Conservation (phyloP, 2,797 vertebrate species). For the Scarus forsteni region DNA sequence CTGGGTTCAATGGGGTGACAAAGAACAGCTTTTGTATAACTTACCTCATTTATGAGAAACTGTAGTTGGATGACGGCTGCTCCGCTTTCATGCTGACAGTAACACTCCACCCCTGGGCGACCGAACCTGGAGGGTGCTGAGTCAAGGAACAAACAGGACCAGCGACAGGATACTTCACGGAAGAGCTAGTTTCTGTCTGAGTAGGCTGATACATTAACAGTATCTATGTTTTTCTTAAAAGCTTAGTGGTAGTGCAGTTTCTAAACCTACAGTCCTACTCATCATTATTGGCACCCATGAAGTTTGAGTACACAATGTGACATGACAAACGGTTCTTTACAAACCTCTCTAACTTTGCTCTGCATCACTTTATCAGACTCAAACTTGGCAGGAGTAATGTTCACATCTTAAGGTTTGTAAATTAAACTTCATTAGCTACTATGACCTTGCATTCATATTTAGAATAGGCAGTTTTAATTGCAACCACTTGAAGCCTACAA, state of each 20-base stretch:
- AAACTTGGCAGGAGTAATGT: no score
- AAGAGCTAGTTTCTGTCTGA: neutral
- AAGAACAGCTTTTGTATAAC: conserved; percentile 52
- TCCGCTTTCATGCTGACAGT: conserved; percentile 96
- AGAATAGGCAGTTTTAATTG: no score
- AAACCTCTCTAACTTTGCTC: no score
- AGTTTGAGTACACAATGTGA: no score
- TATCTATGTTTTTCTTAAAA: neutral
- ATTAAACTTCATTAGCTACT: no score
- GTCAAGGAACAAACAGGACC: conserved; percentile 87
- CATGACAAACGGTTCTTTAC: no score
- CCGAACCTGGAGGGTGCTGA: conserved; percentile 88
- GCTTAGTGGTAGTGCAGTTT: neutral
- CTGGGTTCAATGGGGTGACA: neutral
- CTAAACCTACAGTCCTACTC: no score
- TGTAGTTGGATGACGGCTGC: conserved; percentile 97
- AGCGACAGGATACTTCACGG: conserved; percentile 57
- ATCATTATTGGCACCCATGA: no score
- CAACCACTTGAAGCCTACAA: no score
- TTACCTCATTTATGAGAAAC: conserved; percentile 99
- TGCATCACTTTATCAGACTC: no score
- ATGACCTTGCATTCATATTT: no score
- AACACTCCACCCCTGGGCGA: conserved; percentile 96
- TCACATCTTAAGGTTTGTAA: no score
- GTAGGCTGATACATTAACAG: neutral